phyloP scores from a whole-genome alignment of 2,113 vertebrate genomes.

The Dasyprocta punctata region DNA sequence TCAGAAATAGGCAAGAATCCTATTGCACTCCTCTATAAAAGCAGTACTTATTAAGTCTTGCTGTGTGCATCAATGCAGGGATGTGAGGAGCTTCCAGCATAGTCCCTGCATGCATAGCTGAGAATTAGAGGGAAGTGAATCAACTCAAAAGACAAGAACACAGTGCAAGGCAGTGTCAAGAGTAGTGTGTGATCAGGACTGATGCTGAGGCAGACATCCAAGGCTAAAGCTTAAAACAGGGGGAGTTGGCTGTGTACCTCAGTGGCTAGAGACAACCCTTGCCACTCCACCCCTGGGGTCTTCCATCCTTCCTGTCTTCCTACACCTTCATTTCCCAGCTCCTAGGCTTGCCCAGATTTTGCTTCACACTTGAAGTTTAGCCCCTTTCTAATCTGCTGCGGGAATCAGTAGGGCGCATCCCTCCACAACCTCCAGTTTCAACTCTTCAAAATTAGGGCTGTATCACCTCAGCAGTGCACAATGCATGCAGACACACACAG shows the following conservation, averaged over 20 bases:
- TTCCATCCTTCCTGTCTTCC: constrained; percentile 36
- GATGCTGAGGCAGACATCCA: neutral
- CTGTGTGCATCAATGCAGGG: constrained; percentile 6
- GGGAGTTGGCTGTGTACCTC: neutral
- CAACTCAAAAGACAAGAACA: neutral
- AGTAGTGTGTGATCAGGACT: neutral
- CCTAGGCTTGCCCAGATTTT: neutral
- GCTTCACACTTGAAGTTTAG: neutral
- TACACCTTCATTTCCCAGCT: neutral
- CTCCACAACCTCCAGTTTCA: neutral
- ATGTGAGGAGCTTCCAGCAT: neutral
- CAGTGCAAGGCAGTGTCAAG: neutral
- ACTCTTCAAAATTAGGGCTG: neutral
- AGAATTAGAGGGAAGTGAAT: constrained; percentile 7
- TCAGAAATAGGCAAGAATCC: constrained; percentile 49
- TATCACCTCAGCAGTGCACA: neutral
- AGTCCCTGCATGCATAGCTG: neutral
- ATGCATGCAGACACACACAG: neutral
- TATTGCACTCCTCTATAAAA: constrained; percentile 11
- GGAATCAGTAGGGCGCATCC: neutral
- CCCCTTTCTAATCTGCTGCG: neutral
- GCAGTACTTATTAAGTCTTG: constrained; percentile 18
- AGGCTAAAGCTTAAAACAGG: neutral
- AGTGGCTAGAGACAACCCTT: neutral
- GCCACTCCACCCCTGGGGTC: neutral